Percentiles rank a stretch among this genome's conserved stretches.
Evolutionary conservation across 2,113 vertebrate genomes (phyloP).

Genomic region (Xiphias gladius): DNA sequence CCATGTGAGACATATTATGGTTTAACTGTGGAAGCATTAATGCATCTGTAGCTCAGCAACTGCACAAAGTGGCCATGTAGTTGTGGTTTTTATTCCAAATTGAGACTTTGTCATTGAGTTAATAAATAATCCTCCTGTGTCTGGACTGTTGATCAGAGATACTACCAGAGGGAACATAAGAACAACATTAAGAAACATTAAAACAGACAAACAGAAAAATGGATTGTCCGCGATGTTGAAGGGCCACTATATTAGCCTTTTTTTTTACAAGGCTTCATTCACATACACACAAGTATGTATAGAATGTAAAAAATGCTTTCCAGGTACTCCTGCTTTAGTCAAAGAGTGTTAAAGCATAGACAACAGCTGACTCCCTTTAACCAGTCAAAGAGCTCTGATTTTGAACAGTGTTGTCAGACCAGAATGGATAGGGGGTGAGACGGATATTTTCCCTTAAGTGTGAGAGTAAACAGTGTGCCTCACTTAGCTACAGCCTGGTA

Average conservation of each 20-base stretch:
- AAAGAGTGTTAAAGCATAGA: slow-evolving; percentile 7
- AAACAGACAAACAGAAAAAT: background rate
- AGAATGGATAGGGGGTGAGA: slow-evolving; percentile 9
- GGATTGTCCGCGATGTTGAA: background rate
- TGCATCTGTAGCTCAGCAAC: background rate
- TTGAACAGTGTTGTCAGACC: slow-evolving; percentile 19
- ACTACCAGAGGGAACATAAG: background rate
- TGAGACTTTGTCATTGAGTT: slow-evolving; percentile 13
- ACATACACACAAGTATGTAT: background rate
- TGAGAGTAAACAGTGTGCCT: slow-evolving; percentile 34
- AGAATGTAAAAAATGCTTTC: background rate
- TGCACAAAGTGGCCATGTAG: background rate
- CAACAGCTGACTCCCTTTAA: slow-evolving; percentile 18
- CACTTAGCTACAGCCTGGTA: slow-evolving; percentile 19
- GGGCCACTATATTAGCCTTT: background rate
- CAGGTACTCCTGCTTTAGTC: background rate
- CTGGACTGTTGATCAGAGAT: background rate
- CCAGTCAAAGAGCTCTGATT: slow-evolving; percentile 12
- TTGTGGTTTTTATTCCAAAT: background rate
- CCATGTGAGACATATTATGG: slow-evolving; percentile 52
- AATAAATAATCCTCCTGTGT: background rate
- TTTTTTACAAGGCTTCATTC: background rate
- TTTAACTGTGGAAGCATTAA: slow-evolving; percentile 14
- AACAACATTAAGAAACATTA: background rate
- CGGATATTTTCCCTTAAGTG: slow-evolving; percentile 19